Conservation (phyloP, 1,140 invertebrate species). For the Trichoplusia ni region DNA sequence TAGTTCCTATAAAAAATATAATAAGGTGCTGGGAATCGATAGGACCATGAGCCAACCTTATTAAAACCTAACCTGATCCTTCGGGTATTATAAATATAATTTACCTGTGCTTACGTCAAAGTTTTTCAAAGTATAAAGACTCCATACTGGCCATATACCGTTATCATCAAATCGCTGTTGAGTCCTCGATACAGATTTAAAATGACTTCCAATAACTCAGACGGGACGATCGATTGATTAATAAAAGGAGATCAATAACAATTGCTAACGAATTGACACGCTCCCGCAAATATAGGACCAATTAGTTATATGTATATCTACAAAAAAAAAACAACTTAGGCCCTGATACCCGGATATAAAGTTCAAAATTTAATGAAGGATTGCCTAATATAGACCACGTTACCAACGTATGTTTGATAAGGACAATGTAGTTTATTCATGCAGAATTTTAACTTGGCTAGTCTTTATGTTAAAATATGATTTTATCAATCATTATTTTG, state of each 20-base stretch:
- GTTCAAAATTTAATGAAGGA: conserved; percentile 5
- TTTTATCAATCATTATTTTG: too few species aligned
- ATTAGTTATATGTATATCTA: background rate
- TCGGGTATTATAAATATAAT: too few species aligned
- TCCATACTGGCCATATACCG: too few species aligned
- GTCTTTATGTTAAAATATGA: background rate
- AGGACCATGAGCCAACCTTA: too few species aligned
- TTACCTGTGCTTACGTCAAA: too few species aligned
- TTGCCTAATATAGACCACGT: background rate
- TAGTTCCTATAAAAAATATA: too few species aligned
- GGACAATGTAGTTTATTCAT: conserved; percentile 3
- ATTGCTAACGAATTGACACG: conserved; percentile 26
- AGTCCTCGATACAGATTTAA: background rate
- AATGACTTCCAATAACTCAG: conserved; percentile 22
- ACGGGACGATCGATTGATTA: conserved; percentile 26
- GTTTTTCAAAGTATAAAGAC: too few species aligned
- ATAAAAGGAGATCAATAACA: conserved; percentile 33
- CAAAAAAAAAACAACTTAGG: background rate
- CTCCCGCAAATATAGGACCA: conserved; percentile 16
- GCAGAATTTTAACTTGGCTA: background rate
- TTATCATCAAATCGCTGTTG: background rate
- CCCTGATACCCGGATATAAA: conserved; percentile 1
- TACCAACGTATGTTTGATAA: background rate
- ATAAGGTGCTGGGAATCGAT: too few species aligned
- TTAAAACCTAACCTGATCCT: too few species aligned